Evolutionary conservation across 2,113 vertebrate genomes (phyloP).

Genomic region (Cyphotilapia sp.): DNA sequence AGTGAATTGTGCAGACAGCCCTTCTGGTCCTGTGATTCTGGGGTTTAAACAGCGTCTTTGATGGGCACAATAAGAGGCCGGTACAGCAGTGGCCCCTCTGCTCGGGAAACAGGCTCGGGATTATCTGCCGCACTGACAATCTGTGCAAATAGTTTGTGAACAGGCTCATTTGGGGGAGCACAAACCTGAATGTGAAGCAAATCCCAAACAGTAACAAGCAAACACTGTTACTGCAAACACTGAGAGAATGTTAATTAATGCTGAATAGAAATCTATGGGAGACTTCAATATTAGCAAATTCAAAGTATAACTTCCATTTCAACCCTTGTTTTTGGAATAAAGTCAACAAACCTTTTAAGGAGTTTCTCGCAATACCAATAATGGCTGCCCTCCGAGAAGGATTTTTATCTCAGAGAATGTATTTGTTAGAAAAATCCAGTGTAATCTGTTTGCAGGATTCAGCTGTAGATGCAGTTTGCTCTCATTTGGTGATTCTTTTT

Average conservation of each 20-base stretch:
- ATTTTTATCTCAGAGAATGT: not conserved
- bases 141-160: not conserved
- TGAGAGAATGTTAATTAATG: not conserved
- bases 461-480: not conserved
- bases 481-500: not conserved
- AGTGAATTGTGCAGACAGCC: not conserved
- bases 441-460: not conserved
- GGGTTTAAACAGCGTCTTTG: slow-evolving; percentile 12
- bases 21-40: not conserved
- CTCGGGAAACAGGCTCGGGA: not conserved
- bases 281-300: not conserved
- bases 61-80: not conserved
- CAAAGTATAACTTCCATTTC: not conserved
- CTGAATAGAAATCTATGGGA: not conserved
- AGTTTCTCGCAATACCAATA: rapidly evolving
- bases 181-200: not conserved
- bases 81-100: not conserved
- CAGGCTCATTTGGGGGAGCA: not conserved
- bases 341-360: not conserved
- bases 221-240: not conserved
- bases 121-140: not conserved
- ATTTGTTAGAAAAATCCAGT: not conserved
- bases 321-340: not conserved
- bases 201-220: not conserved
- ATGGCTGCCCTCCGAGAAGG: not conserved